Base-by-base conservation (phyloP, 2,113 vertebrate species). In the Nanger granti region DNA sequence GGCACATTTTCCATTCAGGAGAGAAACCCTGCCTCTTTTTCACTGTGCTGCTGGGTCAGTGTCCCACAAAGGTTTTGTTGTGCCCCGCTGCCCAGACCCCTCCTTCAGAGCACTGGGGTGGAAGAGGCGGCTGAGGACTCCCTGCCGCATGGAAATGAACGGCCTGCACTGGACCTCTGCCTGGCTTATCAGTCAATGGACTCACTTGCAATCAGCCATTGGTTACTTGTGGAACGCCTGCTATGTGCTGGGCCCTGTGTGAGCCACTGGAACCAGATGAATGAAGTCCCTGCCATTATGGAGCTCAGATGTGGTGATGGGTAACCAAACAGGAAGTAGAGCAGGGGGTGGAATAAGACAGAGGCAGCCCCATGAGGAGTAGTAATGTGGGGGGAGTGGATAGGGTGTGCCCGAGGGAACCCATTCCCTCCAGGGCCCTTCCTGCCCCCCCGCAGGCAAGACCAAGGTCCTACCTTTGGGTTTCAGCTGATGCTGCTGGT, bases 1-100 rank as follows among this genome's bases (percentile, higher is more conserved):
- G 12, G 8, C 64, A 24, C 7, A 3, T 18, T 47, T 57, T 52
- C 66, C 6, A 0, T n/a, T 29, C 1, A 5, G 22, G 37, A 57
- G 29, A 55, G 64, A 47, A 14, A 6, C 4, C 31, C 59, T 31
- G 8, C 4, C 3, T 17, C 26, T 7, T 22, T 34, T 37, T 69
- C 28, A 8, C 52, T 0, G 0, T 22, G 66, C 18, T 4, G 0
- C 69, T 11, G 5, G 28, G 11, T 5, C 7, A 0, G 31, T 15
- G 37, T 22, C 9, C 15, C 37, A 2, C 3, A 0, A 59, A 26
- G 79, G 24, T 44, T 86, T 37, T 69, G 44, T 26, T 4, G 0
- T 2, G 14, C 7, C 11, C 4, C 22, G 0, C 44, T 29, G 4
- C 14, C 54, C 11, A 6, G 52, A 9, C 59, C 37, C 11, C 5